A percentile compares a stretch with the other conserved stretches of the same genome.
These are phyloP conservation scores for Danionella dracula DNA, from an alignment of 2,797 vertebrate genomes.

Conservation along the genomic window DNA sequence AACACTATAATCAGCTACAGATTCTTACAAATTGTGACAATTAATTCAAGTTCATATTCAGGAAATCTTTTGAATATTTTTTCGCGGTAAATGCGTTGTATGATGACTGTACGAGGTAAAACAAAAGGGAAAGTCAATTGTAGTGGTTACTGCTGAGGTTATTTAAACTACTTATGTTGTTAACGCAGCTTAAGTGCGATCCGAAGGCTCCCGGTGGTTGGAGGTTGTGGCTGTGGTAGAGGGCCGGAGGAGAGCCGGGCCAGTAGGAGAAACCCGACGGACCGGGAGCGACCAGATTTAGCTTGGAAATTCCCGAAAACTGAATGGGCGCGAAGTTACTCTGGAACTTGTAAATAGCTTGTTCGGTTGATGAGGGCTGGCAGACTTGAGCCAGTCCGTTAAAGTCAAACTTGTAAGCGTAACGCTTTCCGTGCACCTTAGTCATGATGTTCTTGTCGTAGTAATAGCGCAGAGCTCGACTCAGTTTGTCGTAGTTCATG, in stretches of 20 bases:
- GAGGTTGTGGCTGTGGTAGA: constrained; percentile 84
- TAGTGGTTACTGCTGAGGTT: constrained; percentile 81
- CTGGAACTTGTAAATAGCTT: constrained; percentile 92
- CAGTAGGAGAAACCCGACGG: constrained; percentile 93
- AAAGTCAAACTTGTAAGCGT: constrained; percentile 97
- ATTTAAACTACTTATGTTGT: constrained; percentile 76
- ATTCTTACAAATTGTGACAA: no score
- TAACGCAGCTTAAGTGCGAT: constrained; percentile 74
- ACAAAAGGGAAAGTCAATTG: constrained; percentile 69
- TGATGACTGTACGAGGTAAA: not conserved
- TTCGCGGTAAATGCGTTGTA: not conserved
- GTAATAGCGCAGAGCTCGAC: constrained; percentile 94
- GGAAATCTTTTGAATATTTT: no score
- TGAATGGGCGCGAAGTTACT: constrained; percentile 87
- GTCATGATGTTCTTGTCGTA: constrained; percentile 99
- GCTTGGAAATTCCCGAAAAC: constrained; percentile 92
- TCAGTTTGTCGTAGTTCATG: constrained; percentile 99
- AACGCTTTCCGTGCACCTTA: constrained; percentile 96
- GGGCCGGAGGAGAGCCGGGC: constrained; percentile 80
- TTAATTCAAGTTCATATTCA: no score
- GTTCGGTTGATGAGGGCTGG: constrained; percentile 78
- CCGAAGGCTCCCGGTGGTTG: constrained; percentile 82
- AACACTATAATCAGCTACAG: no score
- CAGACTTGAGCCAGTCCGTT: constrained; percentile 93
- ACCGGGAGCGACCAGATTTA: constrained; percentile 88